Conservation (phyloP, 2,888 invertebrate species). For the Megamerina dolium region DNA sequence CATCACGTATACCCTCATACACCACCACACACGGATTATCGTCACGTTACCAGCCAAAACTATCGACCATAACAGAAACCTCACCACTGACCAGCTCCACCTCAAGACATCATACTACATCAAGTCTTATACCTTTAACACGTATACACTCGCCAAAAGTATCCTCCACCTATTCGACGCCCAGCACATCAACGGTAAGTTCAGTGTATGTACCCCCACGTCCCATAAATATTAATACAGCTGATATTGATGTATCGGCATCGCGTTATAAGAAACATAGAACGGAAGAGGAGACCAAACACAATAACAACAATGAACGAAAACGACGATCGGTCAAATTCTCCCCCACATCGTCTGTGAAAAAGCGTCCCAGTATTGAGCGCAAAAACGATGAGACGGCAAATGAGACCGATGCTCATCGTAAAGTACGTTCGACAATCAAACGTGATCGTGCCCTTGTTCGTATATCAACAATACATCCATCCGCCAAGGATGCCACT, state of each 20-base stretch:
- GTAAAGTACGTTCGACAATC: slow-evolving; percentile 55
- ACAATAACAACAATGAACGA: slow-evolving; percentile 7
- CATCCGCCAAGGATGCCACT: slow-evolving; percentile 13
- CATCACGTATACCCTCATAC: slow-evolving; percentile 31
- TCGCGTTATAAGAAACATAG: slow-evolving; percentile 52
- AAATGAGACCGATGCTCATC: slow-evolving; percentile 10
- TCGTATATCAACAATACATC: slow-evolving; percentile 61
- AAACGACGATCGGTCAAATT: slow-evolving; percentile 4
- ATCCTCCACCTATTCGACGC: slow-evolving; percentile 41
- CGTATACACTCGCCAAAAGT: slow-evolving; percentile 54
- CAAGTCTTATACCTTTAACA: slow-evolving; percentile 46
- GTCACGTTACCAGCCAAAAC: slow-evolving; percentile 63
- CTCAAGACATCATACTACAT: slow-evolving; percentile 23
- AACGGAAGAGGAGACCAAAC: slow-evolving; percentile 6
- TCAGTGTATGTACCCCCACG: slow-evolving; percentile 53
- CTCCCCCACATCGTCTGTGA: slow-evolving; percentile 12
- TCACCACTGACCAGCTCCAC: slow-evolving; percentile 41
- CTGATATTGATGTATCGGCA: slow-evolving; percentile 74
- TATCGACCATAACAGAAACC: slow-evolving; percentile 66
- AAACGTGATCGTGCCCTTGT: slow-evolving; percentile 69
- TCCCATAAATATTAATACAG: slow-evolving; percentile 73
- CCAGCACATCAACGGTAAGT: slow-evolving; percentile 37
- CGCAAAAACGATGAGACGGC: neutral
- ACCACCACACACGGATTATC: slow-evolving; percentile 27
- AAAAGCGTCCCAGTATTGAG: slow-evolving; percentile 11